Conservation (phyloP, 2,888 invertebrate species). For the Nesidiocoris tenuis region DNA sequence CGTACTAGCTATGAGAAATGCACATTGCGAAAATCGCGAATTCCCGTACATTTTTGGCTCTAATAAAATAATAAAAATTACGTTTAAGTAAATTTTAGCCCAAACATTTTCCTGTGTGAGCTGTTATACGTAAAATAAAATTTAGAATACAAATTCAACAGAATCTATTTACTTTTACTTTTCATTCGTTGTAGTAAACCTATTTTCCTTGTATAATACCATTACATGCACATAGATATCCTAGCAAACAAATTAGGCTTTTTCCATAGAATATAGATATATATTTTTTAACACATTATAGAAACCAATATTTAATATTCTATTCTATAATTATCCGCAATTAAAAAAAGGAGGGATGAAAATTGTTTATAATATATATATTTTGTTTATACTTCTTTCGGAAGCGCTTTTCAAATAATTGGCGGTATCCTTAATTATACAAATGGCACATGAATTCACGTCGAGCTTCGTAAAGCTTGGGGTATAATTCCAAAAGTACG, state of each 20-base stretch:
- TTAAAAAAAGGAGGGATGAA: constrained; percentile 43
- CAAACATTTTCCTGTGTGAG: constrained; percentile 2
- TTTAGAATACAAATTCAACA: constrained; percentile 14
- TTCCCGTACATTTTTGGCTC: constrained; percentile 11
- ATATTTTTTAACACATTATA: constrained; percentile 46
- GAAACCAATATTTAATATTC: constrained; percentile 38
- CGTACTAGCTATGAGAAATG: constrained; percentile 47
- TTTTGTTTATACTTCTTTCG: constrained; percentile 29
- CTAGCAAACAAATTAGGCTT: constrained; percentile 42
- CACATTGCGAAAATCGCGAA: constrained; percentile 8
- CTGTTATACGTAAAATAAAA: constrained; percentile 12
- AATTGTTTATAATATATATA: constrained; percentile 34
- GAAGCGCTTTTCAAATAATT: constrained; percentile 47
- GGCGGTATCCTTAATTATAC: constrained; percentile 39
- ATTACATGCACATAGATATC: constrained; percentile 39
- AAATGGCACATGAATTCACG: constrained; percentile 48
- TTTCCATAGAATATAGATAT: constrained; percentile 31
- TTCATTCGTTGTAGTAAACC: constrained; percentile 48
- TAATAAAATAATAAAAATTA: constrained; percentile 36
- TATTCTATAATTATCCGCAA: constrained; percentile 29
- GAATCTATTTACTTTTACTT: constrained; percentile 4
- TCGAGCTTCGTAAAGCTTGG: constrained; percentile 26
- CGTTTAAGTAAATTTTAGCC: background rate
- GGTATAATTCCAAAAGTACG: constrained; percentile 8
- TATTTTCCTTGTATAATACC: constrained; percentile 40